phyloP scores from a whole-genome alignment of 2,888 invertebrate genomes.

The Chymomyza fuscimana region DNA sequence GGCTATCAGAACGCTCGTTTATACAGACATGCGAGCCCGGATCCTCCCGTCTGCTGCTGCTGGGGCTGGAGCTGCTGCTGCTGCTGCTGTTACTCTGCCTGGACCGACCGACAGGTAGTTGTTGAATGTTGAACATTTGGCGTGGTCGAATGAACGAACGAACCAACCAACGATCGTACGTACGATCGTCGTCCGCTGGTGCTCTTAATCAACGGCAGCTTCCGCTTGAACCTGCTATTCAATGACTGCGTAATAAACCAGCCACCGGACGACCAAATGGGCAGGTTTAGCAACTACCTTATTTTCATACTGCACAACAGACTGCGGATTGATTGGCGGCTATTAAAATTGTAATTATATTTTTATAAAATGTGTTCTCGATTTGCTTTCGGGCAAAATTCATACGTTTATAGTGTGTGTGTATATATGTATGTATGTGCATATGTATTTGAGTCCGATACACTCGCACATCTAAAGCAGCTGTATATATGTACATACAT shows the following conservation, averaged over 20 bases:
- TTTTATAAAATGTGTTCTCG: conserved; percentile 12
- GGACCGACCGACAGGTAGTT: conserved; percentile 11
- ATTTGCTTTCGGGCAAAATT: conserved; percentile 8
- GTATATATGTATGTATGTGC: neutral
- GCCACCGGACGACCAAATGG: conserved; percentile 34
- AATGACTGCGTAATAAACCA: conserved; percentile 41
- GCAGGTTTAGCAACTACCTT: conserved; percentile 59
- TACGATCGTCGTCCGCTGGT: conserved; percentile 18
- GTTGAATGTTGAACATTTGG: conserved; percentile 12
- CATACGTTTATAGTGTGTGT: neutral
- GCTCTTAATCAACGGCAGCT: conserved; percentile 41
- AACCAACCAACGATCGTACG: conserved; percentile 20
- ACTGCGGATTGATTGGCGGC: conserved; percentile 54
- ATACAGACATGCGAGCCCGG: conserved; percentile 7
- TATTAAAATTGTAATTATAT: conserved; percentile 40
- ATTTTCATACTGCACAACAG: conserved; percentile 61
- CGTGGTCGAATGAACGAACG: conserved; percentile 5
- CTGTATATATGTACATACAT: neutral
- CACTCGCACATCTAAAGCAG: neutral
- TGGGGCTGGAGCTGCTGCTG: neutral
- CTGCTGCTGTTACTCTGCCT: neutral
- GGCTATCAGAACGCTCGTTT: conserved; percentile 3
- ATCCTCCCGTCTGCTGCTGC: conserved; percentile 7
- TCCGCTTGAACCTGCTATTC: conserved; percentile 42
- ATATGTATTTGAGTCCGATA: neutral